phyloP scores from a whole-genome alignment of 2,113 vertebrate genomes.

The Emydocephalus ijimae region DNA sequence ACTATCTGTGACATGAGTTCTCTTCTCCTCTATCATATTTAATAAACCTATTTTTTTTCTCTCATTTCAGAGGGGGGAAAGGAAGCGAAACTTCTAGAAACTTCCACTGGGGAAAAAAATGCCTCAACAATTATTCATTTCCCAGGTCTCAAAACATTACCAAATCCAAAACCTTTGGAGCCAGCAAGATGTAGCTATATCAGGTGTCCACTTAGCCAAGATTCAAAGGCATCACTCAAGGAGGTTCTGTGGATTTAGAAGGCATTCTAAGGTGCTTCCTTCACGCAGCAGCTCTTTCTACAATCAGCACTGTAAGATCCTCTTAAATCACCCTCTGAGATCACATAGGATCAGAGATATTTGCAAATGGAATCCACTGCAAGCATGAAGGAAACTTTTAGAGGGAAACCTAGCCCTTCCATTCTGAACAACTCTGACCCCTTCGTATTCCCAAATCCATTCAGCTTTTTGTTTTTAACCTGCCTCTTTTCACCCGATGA shows the following conservation, averaged over 20 bases:
- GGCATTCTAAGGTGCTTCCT: background rate
- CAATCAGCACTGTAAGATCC: background rate
- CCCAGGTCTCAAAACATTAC: background rate
- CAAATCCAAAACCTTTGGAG: constrained; percentile 35
- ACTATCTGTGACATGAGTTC: constrained; percentile 52
- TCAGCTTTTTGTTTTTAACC: constrained; percentile 38
- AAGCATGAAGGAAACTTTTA: background rate
- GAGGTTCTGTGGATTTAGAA: background rate
- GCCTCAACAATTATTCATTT: constrained; percentile 25
- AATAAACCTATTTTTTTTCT: constrained; percentile 59
- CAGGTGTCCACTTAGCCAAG: background rate
- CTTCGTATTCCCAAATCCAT: background rate
- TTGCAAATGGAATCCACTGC: background rate
- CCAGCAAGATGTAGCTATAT: constrained; percentile 23
- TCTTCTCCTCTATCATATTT: constrained; percentile 26
- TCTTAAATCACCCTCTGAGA: background rate
- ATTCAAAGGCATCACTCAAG: background rate
- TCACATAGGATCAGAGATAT: background rate
- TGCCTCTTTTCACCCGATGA: constrained; percentile 35
- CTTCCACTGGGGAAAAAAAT: constrained; percentile 25
- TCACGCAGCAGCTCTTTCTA: no score
- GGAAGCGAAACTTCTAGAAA: constrained; percentile 32
- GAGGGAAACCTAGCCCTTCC: background rate
- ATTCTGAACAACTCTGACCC: constrained; percentile 31
- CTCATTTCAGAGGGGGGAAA: constrained; percentile 29